Percentiles rank a stretch among this genome's conserved stretches.
Conservation (phyloP, 1,140 invertebrate species). For the Trichonephila clavipes region DNA sequence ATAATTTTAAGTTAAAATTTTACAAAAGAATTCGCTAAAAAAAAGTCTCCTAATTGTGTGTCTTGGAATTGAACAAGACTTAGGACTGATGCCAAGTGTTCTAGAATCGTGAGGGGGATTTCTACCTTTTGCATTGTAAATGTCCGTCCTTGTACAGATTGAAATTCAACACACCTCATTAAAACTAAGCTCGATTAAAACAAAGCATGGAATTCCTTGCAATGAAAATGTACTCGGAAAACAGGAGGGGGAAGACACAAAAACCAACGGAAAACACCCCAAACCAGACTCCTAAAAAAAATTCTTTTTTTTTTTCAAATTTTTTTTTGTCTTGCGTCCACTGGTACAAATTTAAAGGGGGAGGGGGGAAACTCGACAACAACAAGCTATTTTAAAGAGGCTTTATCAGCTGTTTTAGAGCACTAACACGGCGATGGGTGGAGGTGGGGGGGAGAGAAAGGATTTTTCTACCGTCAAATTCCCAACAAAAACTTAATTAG, state of each 20-base stretch:
- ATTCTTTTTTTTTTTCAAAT: neutral
- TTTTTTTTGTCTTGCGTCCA: constrained; percentile 48
- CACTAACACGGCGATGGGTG: constrained; percentile 49
- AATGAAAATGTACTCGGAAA: constrained; percentile 14
- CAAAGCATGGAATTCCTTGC: neutral
- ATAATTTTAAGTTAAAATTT: no score
- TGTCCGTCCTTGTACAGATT: constrained; percentile 33
- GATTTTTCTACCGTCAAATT: constrained; percentile 46
- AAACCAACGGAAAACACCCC: constrained; percentile 32
- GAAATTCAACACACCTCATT: constrained; percentile 72
- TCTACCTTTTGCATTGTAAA: constrained; percentile 34
- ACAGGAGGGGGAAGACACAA: constrained; percentile 1
- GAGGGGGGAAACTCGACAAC: neutral
- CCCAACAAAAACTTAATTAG: constrained; percentile 76
- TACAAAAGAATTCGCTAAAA: no score
- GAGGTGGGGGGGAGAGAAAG: neutral
- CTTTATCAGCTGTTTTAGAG: constrained; percentile 76
- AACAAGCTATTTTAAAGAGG: constrained; percentile 74
- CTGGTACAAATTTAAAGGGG: constrained; percentile 42
- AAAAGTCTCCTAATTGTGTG: neutral
- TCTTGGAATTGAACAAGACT: neutral
- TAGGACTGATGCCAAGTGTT: constrained; percentile 10
- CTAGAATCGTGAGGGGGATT: neutral
- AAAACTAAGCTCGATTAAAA: constrained; percentile 71
- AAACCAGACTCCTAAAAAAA: neutral